Percentiles rank a stretch among this genome's conserved stretches.
Evolutionary conservation across 2,797 vertebrate species (phyloP).

Genomic region (Periophthalmus magnuspinnatus): DNA sequence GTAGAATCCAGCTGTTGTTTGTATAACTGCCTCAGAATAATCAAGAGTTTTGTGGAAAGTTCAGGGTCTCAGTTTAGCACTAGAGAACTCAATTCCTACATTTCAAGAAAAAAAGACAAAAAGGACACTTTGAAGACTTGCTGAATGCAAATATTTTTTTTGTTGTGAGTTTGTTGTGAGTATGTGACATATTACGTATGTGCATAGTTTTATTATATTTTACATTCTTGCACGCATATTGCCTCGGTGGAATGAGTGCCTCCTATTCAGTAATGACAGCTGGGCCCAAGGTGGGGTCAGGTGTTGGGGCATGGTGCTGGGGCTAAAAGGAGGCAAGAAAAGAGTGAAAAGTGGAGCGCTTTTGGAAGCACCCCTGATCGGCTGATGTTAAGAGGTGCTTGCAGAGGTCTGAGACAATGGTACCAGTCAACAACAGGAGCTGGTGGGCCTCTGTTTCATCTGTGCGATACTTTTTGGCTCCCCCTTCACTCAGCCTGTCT

Average conservation of each 20-base stretch:
- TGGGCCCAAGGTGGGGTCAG: slow-evolving; percentile 18
- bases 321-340: slow-evolving; percentile 36
- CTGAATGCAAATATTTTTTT: background rate
- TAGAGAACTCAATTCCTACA: no score
- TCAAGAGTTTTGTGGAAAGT: no score
- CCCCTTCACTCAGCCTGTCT: slow-evolving; percentile 38
- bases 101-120: background rate
- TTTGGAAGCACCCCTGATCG: slow-evolving; percentile 59
- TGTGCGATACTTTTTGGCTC: slow-evolving; percentile 18
- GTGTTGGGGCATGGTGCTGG: slow-evolving; percentile 10
- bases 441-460: slow-evolving; percentile 34
- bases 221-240: slow-evolving; percentile 3
- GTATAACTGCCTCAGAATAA: background rate
- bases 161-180: no score
- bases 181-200: no score
- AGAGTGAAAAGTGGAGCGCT: slow-evolving; percentile 60
- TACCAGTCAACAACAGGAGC: slow-evolving; percentile 68
- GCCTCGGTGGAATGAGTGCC: background rate
- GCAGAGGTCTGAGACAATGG: slow-evolving; percentile 68
- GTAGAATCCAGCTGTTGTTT: background rate
- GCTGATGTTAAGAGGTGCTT: slow-evolving; percentile 67
- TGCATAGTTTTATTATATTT: background rate
- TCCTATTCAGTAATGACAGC: slow-evolving; percentile 12
- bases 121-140: background rate
- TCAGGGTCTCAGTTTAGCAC: no score